phyloP scores from a whole-genome alignment of 2,113 vertebrate species.

The Menura novaehollandiae region DNA sequence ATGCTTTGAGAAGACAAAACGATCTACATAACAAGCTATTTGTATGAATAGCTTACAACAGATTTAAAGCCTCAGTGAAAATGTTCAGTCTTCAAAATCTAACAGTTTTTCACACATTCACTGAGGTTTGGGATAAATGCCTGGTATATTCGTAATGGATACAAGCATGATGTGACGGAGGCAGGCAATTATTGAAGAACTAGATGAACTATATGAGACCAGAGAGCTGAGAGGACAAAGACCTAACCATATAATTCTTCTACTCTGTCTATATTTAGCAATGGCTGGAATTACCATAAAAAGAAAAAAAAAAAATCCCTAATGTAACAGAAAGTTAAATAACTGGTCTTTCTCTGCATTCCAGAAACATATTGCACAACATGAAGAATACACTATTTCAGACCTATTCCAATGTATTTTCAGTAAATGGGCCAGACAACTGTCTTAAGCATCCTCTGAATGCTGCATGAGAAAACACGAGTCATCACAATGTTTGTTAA shows the following conservation, averaged over 20 bases:
- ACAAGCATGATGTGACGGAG: not conserved
- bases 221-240: not conserved
- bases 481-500: not conserved
- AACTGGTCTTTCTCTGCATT: not conserved
- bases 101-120: not conserved
- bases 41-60: not conserved
- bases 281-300: not conserved
- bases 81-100: not conserved
- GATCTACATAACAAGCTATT: not conserved
- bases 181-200: not conserved
- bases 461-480: not conserved
- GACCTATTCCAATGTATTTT: not conserved
- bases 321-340: not conserved
- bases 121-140: not conserved
- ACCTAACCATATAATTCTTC: not conserved
- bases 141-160: not conserved
- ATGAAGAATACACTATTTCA: not conserved
- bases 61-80: not conserved
- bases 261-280: not conserved
- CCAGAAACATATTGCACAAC: not conserved
- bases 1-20: not conserved
- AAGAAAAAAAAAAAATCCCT: accelerated
- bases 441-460: not conserved
- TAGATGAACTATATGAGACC: not conserved
- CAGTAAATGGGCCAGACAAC: not conserved